Conservation (phyloP, 2,113 vertebrate genomes). For the Axis porcinus region DNA sequence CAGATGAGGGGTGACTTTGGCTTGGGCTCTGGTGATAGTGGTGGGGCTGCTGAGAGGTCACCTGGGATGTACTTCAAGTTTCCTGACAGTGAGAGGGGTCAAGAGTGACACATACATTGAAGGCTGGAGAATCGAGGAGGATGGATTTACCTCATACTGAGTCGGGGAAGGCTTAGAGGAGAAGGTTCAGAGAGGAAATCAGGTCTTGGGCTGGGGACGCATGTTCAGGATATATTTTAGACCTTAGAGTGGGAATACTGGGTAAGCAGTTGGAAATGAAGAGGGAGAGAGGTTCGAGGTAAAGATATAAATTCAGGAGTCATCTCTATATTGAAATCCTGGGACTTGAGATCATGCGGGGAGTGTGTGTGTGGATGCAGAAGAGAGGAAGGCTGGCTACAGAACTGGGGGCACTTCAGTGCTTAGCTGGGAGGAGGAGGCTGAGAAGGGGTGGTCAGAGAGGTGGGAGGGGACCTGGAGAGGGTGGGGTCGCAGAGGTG, state of each 20-base stretch:
- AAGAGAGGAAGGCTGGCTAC: neutral
- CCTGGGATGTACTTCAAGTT: neutral
- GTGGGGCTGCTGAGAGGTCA: neutral
- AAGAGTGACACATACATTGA: neutral
- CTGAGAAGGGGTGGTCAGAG: neutral
- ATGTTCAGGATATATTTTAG: neutral
- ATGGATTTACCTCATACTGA: neutral
- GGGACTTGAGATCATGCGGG: neutral
- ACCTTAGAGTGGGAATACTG: neutral
- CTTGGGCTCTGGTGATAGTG: neutral
- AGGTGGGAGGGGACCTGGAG: neutral
- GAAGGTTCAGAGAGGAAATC: neutral
- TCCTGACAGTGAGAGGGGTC: neutral
- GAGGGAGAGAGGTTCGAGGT: neutral
- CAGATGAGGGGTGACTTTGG: neutral
- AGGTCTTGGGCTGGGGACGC: neutral
- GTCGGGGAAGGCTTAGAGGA: neutral
- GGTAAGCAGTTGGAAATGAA: neutral
- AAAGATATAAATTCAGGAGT: neutral
- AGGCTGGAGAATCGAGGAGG: neutral
- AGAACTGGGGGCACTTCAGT: neutral
- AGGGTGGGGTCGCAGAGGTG: neutral
- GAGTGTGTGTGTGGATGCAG: neutral
- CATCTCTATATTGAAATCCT: neutral
- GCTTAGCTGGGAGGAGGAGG: neutral